Base-by-base conservation (phyloP, 2,888 invertebrate genomes). In the Cenopis cana region DNA sequence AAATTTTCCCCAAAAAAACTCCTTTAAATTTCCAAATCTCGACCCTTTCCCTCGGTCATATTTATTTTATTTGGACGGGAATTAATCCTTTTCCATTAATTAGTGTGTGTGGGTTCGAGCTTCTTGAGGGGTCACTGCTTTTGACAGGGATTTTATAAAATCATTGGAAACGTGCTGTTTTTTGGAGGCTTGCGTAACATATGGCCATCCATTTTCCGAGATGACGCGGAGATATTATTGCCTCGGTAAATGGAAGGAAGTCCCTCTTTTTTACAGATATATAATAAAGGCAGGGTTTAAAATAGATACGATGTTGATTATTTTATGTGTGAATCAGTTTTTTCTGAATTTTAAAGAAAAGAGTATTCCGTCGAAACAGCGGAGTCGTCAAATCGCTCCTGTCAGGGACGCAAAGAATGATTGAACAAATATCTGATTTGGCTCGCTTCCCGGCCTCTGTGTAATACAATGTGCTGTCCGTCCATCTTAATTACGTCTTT, bases 81-180 rank as follows among this genome's bases (percentile, higher is more conserved):
- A 92, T 93, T 93, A 93, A 93, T 93, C 93, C 93, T 92, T 93
- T 92, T 64, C 91, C 93, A 93, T 93, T 93, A 93, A 93, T 93
- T 93, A 93, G 93, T 93, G 93, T 89, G 90, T 90, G 89, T 85
- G 89, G 88, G 86, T 82, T 78, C 76, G 81, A 73, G 86, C 85
- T 50, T 50, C 64, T 64, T 64, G 52, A 64, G 64, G 64, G 64
- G 64, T 64, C 64, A 64, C 38, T 64, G 64, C 64, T 64, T 64
- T 54, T 64, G 64, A 64, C 64, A 54, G 64, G 64, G 64, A 46
- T 38, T 64, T 62, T 62, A 18, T 64, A 54, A 24, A 64, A 64
- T 64, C 20, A 64, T 64, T 38, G 54, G 64, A 52, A 64, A 52
- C 33, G 62, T 52, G 50, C 18, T 60, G 59, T 59, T 61, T 61